Evolutionary conservation across 2,888 invertebrate genomes (phyloP), one percentile per base, ranked within the genome.

Genomic region (Cremastinae sp.): DNA sequence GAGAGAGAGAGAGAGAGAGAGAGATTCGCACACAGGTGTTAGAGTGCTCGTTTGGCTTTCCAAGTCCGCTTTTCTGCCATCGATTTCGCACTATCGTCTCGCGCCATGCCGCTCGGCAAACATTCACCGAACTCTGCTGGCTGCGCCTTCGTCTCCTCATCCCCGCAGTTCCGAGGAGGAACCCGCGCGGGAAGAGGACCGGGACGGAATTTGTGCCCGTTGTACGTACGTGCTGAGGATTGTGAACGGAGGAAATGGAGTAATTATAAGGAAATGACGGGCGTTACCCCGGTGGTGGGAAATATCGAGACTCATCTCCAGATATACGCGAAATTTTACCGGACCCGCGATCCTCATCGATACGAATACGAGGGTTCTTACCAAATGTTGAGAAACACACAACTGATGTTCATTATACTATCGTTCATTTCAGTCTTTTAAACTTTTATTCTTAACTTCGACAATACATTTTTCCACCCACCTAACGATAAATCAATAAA

Each of bases 231-330:
- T 34, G 43, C 65, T 53, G 74, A 64, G 54, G 74, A 78, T 75
- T 74, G 78, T 69, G 77, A 80, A 75, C 71, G 53, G 78, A 84
- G 88, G 88, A 88, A 88, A 88, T 88, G 80, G 84, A 87, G 87
- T 88, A 88, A 88, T 88, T 88, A 88, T 85, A 84, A 87, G 88
- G 88, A 88, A 88, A 88, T 87, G 83, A 86, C 87, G 84, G 88
- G 88, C 88, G 88, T 88, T 82, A 84, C 87, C 62, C 84, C 82
- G 82, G 88, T 83, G 87, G 87, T 85, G 81, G 81, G 80, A 79
- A 84, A 80, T 82, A 83, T 82, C 81, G 81, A 84, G 81, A 84
- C 79, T 80, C 78, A 79, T 75, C 66, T 62, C 71, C 65, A 77
- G 64, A 74, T 68, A n/a, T n/a, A 64, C 66, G 58, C 36, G 64